A percentile compares a stretch with the other conserved stretches of the same genome.
Conservation (phyloP, 2,888 invertebrate genomes). For the Baccha elongata region DNA sequence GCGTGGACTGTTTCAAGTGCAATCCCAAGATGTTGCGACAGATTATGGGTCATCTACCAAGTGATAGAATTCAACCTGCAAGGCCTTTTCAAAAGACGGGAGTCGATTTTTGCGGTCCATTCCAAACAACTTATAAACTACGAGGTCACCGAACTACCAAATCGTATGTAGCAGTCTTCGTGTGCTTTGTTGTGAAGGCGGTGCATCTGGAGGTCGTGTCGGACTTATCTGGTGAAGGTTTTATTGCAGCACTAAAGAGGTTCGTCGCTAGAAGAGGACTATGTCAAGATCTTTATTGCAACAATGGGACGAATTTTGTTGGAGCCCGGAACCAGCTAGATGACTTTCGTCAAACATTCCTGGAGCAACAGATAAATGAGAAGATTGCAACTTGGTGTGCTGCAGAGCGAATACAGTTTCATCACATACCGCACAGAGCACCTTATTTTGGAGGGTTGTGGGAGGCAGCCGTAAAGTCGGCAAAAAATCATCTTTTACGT, state of each 20-base stretch:
- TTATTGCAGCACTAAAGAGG: slow-evolving; percentile 30
- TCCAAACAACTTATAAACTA: slow-evolving; percentile 36
- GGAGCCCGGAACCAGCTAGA: slow-evolving; percentile 33
- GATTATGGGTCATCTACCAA: slow-evolving; percentile 71
- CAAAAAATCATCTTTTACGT: slow-evolving; percentile 2
- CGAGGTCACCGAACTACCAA: slow-evolving; percentile 26
- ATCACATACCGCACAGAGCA: slow-evolving; percentile 73
- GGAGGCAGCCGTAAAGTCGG: too few relatives aligned
- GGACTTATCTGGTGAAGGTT: slow-evolving; percentile 43
- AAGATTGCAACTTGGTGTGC: background rate
- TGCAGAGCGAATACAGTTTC: background rate
- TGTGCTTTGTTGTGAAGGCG: slow-evolving; percentile 50
- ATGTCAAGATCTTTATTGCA: slow-evolving; percentile 28
- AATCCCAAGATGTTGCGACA: slow-evolving; percentile 15
- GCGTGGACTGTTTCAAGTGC: slow-evolving; percentile 2
- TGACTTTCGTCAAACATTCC: slow-evolving; percentile 14
- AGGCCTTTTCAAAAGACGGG: slow-evolving; percentile 54
- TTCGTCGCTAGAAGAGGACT: slow-evolving; percentile 42
- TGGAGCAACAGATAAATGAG: slow-evolving; percentile 4
- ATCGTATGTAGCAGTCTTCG: slow-evolving; percentile 44
- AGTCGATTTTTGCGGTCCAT: slow-evolving; percentile 67
- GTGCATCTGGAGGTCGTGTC: slow-evolving; percentile 39
- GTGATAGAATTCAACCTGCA: slow-evolving; percentile 8
- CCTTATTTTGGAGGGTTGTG: too few relatives aligned
- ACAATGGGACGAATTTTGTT: slow-evolving; percentile 60